These are phyloP conservation scores for Dinoponera quadriceps DNA, from an alignment of 1,140 invertebrate genomes.

Conservation along the genomic window DNA sequence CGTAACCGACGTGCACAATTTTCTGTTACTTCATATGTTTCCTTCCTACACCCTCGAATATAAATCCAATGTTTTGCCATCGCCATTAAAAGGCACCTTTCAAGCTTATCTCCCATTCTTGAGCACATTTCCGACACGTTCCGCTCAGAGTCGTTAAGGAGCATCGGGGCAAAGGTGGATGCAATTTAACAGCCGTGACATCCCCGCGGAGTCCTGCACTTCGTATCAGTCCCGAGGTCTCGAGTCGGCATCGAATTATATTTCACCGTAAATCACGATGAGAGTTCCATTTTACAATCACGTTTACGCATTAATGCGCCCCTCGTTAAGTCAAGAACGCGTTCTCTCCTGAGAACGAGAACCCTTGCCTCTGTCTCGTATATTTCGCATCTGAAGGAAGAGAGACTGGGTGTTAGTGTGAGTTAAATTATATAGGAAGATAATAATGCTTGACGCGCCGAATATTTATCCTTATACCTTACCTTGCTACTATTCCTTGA, in stretches of 20 bases:
- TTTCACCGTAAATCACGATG: not conserved
- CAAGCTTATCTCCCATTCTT: not conserved
- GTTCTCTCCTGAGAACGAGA: not conserved
- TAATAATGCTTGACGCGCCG: no score
- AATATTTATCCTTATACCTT: no score
- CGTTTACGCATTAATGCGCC: not conserved
- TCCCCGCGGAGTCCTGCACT: not conserved
- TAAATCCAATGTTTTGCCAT: not conserved
- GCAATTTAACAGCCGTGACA: constrained; percentile 24
- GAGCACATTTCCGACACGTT: not conserved
- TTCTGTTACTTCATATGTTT: not conserved
- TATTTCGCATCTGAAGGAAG: no score
- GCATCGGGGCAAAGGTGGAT: constrained; percentile 32
- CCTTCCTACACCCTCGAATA: not conserved
- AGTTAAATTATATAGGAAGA: no score
- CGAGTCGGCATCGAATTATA: constrained; percentile 11
- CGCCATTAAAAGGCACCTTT: not conserved
- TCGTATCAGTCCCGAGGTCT: constrained; percentile 4
- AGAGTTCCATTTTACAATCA: not conserved
- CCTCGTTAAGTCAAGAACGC: not conserved
- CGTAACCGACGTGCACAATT: not conserved
- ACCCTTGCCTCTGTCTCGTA: not conserved
- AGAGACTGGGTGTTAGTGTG: no score
- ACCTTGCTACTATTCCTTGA: no score
- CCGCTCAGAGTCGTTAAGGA: not conserved